Evolutionary conservation across 2,113 vertebrate species (phyloP), one percentile per base, ranked within the genome.

Genomic region (Megaceryle torquata): DNA sequence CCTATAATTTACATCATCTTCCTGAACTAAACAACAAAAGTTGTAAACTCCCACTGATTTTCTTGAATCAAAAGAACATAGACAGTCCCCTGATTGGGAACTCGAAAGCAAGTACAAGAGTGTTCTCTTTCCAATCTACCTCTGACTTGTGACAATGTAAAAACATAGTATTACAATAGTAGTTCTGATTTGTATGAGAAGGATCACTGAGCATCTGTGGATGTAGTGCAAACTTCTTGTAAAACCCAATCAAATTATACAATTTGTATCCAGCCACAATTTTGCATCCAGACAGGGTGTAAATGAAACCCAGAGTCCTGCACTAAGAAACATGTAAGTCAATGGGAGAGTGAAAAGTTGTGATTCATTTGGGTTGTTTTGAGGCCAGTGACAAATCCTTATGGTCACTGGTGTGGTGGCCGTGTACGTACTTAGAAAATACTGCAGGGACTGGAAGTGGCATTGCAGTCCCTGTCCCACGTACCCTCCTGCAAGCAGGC

Each of bases 311-410:
- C 46, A 13, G 57, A 57, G 39, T 63, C 25, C 64, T 50, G 59
- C 64, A 13, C n/a, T 31, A 28, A 70, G 54, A 37, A 61, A 68
- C 41, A 4, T 0, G 1, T 13, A 22, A 25, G 11, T 74, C 61
- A 29, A 1, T 3, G 18, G n/a, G 25, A 64, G 33, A 44, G 39
- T 56, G 69, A 48, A 75, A 82, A 56, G 33, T 44, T 64, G 29
- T n/a, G 63, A 54, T 43, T 41, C 0, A 0, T 10, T 1, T 0
- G 15, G 24, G 21, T 0, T 33, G 39, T 15, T 24, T 64, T 15
- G 54, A 3, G 4, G 50, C 31, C 39, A 50, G 50, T 5, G 64
- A 39, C 33, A 74, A 2, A 4, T 13, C 44, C 37, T 31, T 24
- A 33, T 31, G 50, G 79, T 67, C 2, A 2, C 44, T 61, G 61